Base-by-base conservation (phyloP, 2,888 invertebrate species). In the Leptarthrus brevirostris region DNA sequence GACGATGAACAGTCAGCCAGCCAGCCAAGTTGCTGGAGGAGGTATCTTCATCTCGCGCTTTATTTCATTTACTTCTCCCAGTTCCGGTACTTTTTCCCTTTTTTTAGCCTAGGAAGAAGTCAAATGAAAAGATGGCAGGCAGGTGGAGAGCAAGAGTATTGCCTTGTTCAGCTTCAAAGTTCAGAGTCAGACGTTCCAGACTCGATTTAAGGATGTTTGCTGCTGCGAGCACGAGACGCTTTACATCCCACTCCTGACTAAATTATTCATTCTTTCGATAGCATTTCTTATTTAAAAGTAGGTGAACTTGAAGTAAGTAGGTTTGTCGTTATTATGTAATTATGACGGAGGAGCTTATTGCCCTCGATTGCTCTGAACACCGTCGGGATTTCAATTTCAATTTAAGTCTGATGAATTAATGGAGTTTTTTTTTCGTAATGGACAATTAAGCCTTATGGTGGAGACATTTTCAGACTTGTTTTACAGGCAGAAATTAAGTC, bases 301-400 rank as follows among this genome's bases (percentile, higher is more conserved):
- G 61, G 40, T 61, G 61, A 61, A 61, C 61, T 61, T 61, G 61
- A 61, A 61, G 61, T 61, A 61, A 61, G 61, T 61, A 61, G 61
- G 61, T 61, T 61, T 61, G 61, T 61, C 61, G 61, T 61, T 61
- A 61, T 61, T 61, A 61, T 40, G 61, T 61, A 61, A 61, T 61
- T 61, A 61, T 61, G 61, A 36, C 61, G 61, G 36, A 18, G 22
- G 61, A 34, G 16, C 36, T 40, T 36, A 40, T 61, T 61, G 34
- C 61, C 34, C 4, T 22, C 40, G 40, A 61, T 20, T 36, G 61
- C 26, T 16, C 0, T 30, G 56, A 12, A 26, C 56, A 26, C 56
- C 26, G 30, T 14, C 56, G 56, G 56, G 56, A 56, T 56, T 56
- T 56, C 56, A 56, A 56, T 56, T 56, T 56, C 30, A 26, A 24